Base-by-base conservation (phyloP, 2,113 vertebrate genomes). In the Lanius collurio region DNA sequence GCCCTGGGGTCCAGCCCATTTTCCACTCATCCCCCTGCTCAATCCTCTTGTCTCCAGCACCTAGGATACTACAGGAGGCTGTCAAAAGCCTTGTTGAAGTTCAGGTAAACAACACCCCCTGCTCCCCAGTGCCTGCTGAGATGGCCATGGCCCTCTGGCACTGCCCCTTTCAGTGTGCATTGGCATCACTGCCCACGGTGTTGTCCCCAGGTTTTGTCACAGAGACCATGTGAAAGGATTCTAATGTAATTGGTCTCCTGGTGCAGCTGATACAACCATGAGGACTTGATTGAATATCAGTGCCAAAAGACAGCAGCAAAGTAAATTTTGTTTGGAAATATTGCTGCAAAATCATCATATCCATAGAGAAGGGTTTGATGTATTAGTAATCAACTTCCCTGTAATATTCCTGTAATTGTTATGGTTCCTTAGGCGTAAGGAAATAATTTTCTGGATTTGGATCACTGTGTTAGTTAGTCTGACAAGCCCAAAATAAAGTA, bases 401-500 rank as follows among this genome's bases (percentile, higher is more conserved):
- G 68, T 31, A 95, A 91, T 91, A 94, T 71, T 94, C 64, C 41
- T 83, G 22, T 87, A 90, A 93, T 84, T 87, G 73, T 94, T 93
- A 78, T 9, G 33, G 89, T 63, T 89, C 80, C 71, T 86, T 89
- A 89, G 86, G 77, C 7, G 0, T 31, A 91, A 93, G 76, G 80
- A 95, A 96, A 91, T 80, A 41, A 94, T 95, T 84, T 93, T 94
- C 80, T 91, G 81, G 81, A 95, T 96, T 84, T 95, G 93, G 94
- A 92, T 96, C 83, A 93, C 94, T 96, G 46, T 88, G 91, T 92
- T 97, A 97, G 85, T 94, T 75, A 93, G 95, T 97, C 95, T 96
- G 91, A 94, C 91, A 94, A 95, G 87, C 91, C 65, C 91, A 70
- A 94, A 95, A 94, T 96, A 92, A 92, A 96, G 83, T 71, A 93